Conservation (phyloP, 2,888 invertebrate genomes). For the Agrotis ipsilon region DNA sequence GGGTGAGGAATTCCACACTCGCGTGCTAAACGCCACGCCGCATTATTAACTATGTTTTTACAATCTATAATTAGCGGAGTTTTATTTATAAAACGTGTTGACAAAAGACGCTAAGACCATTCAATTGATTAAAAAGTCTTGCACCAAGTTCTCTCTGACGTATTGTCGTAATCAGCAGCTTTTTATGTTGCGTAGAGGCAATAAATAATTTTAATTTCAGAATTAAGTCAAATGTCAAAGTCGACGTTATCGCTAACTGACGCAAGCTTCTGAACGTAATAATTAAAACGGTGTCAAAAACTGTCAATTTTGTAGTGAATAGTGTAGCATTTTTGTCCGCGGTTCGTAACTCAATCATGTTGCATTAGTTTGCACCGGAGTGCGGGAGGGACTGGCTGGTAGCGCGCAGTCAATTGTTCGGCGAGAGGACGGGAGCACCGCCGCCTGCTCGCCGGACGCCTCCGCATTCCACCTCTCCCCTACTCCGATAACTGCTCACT, state of each 20-base stretch:
- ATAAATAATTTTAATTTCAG: conserved; percentile 24
- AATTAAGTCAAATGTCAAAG: conserved; percentile 43
- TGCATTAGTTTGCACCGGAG: conserved; percentile 44
- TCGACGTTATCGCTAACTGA: conserved; percentile 17
- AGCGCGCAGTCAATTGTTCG: conserved; percentile 67
- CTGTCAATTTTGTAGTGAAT: conserved; percentile 9
- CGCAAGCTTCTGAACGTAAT: conserved; percentile 13
- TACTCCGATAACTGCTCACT: conserved; percentile 77
- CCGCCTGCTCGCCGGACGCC: conserved; percentile 72
- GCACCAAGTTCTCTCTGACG: neutral
- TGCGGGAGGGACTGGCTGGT: conserved; percentile 46
- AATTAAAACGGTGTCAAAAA: conserved; percentile 12
- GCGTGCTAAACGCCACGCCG: conserved; percentile 60
- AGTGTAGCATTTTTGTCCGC: neutral
- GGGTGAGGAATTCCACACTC: conserved; percentile 68
- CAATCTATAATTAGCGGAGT: conserved; percentile 45
- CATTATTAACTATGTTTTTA: conserved; percentile 44
- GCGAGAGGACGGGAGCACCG: conserved; percentile 46
- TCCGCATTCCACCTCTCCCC: conserved; percentile 78
- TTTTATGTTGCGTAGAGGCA: conserved; percentile 8
- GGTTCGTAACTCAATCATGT: conserved; percentile 18
- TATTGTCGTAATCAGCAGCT: conserved; percentile 24
- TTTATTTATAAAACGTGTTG: conserved; percentile 17
- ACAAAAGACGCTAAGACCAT: conserved; percentile 8
- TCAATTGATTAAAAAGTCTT: neutral